Conservation (phyloP, 2,113 vertebrate genomes). For the Nettapus auritus region DNA sequence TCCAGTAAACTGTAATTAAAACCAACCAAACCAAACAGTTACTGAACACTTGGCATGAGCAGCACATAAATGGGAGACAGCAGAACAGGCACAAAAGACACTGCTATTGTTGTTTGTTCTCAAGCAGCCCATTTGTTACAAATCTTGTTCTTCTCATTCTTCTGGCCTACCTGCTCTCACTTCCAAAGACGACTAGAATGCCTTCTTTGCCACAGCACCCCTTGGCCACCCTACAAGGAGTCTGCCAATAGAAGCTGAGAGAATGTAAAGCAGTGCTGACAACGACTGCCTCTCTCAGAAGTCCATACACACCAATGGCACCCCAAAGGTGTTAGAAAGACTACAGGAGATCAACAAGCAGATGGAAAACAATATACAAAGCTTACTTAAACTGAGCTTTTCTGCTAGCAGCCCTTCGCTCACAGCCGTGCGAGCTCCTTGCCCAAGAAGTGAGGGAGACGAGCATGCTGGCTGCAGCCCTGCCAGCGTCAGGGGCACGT, state of each 20-base stretch:
- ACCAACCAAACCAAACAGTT: not conserved
- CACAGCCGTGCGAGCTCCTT: not conserved
- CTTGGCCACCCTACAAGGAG: rapidly evolving
- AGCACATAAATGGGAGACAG: rapidly evolving
- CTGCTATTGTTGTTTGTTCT: not conserved
- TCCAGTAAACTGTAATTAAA: rapidly evolving
- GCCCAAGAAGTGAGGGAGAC: rapidly evolving
- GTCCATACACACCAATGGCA: rapidly evolving
- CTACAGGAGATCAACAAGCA: rapidly evolving
- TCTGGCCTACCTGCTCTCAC: not conserved
- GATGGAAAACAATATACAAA: not conserved
- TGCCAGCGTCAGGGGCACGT: not conserved
- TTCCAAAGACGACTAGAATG: rapidly evolving
- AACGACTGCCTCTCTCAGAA: rapidly evolving
- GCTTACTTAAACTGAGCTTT: rapidly evolving
- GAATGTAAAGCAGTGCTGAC: rapidly evolving
- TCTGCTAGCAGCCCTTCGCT: not conserved
- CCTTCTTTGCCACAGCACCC: rapidly evolving
- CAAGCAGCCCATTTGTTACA: rapidly evolving
- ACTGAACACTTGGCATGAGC: not conserved
- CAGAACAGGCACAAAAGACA: not conserved
- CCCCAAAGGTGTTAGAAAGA: not conserved
- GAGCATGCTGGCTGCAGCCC: not conserved
- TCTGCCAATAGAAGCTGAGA: not conserved
- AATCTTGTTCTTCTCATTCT: not conserved